phyloP scores from a whole-genome alignment of 2,113 vertebrate genomes.

The Columbina picui region DNA sequence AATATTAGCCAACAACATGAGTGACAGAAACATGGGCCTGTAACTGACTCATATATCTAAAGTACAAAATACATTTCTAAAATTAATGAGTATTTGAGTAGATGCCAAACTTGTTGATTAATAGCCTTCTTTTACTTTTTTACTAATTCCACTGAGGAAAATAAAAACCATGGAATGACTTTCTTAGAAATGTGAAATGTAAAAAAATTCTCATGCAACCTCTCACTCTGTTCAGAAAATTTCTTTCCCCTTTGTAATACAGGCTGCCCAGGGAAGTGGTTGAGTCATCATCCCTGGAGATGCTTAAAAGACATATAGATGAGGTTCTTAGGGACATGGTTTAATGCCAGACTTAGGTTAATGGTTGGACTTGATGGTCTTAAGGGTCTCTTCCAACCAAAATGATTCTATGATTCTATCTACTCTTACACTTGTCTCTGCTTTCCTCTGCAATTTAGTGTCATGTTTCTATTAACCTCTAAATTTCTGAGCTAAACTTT shows the following conservation, averaged over 20 bases:
- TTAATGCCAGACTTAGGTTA: too few species aligned
- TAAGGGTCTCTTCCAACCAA: too few species aligned
- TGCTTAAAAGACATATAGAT: too few species aligned
- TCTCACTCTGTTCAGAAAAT: neutral
- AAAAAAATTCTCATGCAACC: neutral
- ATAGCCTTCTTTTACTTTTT: neutral
- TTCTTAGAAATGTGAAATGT: neutral
- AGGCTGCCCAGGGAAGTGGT: too few species aligned
- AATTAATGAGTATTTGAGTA: constrained; percentile 10
- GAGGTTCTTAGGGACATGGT: too few species aligned
- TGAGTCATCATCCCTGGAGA: too few species aligned
- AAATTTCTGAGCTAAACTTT: neutral
- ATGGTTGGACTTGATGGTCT: too few species aligned
- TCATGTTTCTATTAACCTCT: neutral
- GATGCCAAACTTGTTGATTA: neutral
- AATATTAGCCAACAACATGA: constrained; percentile 33
- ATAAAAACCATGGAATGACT: neutral
- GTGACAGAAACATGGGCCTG: constrained; percentile 1
- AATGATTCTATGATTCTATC: neutral
- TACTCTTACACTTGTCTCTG: neutral
- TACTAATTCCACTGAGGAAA: neutral
- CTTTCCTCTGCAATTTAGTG: neutral
- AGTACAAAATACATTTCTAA: constrained; percentile 8
- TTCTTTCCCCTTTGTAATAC: neutral
- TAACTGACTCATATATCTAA: neutral